Conservation (phyloP, 2,797 vertebrate genomes). For the Sebastes taczanowskii region DNA sequence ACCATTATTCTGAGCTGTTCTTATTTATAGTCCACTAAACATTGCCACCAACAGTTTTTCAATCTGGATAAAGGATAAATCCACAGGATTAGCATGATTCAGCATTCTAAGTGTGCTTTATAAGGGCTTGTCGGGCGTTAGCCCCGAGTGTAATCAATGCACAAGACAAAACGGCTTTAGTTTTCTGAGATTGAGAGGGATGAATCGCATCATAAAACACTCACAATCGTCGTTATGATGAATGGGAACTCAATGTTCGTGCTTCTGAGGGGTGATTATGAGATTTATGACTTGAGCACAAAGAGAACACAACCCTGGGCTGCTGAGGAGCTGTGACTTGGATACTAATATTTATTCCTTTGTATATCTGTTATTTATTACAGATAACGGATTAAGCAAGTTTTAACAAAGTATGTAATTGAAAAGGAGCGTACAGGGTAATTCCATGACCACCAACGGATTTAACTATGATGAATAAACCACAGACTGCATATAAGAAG, state of each 20-base stretch:
- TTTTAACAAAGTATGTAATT: slow-evolving; percentile 11
- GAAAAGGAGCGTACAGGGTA: not conserved
- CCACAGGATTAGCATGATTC: slow-evolving; percentile 56
- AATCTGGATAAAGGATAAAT: slow-evolving; percentile 49
- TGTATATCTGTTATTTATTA: slow-evolving; percentile 1
- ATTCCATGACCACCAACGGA: not conserved
- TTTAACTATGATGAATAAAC: not conserved
- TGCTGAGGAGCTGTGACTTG: not conserved
- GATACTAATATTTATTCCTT: slow-evolving; percentile 14
- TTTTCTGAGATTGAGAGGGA: slow-evolving; percentile 24
- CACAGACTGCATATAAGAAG: no score
- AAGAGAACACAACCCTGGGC: not conserved
- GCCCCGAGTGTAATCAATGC: slow-evolving; percentile 32
- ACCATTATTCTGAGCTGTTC: slow-evolving; percentile 46
- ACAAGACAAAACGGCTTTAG: slow-evolving; percentile 36
- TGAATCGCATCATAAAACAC: slow-evolving; percentile 31
- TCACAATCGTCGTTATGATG: not conserved
- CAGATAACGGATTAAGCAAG: slow-evolving; percentile 4
- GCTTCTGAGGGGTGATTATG: slow-evolving; percentile 22
- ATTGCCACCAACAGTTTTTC: slow-evolving; percentile 52
- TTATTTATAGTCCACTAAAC: slow-evolving; percentile 58
- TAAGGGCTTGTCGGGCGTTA: slow-evolving; percentile 18
- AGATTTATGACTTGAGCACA: slow-evolving; percentile 31
- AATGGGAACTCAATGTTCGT: slow-evolving; percentile 19
- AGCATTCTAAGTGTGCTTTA: slow-evolving; percentile 26